phyloP scores from a whole-genome alignment of 2,888 invertebrate genomes.

The Hedychridium roseum region DNA sequence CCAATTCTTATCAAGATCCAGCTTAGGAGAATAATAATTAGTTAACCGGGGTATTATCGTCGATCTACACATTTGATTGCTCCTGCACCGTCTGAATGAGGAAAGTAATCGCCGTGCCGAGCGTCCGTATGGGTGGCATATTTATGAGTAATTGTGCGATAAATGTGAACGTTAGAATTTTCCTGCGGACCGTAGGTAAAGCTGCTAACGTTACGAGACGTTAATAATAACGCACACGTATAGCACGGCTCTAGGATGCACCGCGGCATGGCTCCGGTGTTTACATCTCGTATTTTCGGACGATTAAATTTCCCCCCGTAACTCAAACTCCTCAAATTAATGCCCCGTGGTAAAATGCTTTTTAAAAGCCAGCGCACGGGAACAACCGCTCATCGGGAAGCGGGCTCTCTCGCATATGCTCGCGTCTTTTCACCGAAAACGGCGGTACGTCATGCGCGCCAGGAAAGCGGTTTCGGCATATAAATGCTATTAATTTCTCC shows the following conservation, averaged over 20 bases:
- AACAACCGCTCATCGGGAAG: conserved; percentile 11
- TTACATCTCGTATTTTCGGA: conserved; percentile 29
- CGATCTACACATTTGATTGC: background rate
- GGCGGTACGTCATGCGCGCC: conserved; percentile 45
- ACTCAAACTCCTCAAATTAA: conserved; percentile 24
- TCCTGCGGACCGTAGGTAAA: too few species aligned
- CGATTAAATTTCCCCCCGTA: conserved; percentile 29
- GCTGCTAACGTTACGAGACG: too few species aligned
- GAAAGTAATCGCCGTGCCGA: too few species aligned
- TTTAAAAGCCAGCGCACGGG: conserved; percentile 4
- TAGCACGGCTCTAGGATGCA: too few species aligned
- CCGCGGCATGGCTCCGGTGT: too few species aligned
- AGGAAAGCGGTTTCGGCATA: conserved; percentile 41
- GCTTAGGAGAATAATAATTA: conserved; percentile 51
- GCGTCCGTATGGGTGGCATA: too few species aligned
- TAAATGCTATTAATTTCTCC: conserved; percentile 57
- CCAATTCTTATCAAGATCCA: conserved; percentile 53
- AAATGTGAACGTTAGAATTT: too few species aligned
- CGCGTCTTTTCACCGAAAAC: conserved; percentile 15
- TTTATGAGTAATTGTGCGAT: too few species aligned
- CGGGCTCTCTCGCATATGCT: conserved; percentile 45
- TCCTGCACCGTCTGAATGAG: too few species aligned
- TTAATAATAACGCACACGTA: too few species aligned
- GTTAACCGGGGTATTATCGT: background rate
- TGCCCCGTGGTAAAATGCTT: conserved; percentile 25